phyloP scores from a whole-genome alignment of 2,888 invertebrate species.

The Papilio elwesi region DNA sequence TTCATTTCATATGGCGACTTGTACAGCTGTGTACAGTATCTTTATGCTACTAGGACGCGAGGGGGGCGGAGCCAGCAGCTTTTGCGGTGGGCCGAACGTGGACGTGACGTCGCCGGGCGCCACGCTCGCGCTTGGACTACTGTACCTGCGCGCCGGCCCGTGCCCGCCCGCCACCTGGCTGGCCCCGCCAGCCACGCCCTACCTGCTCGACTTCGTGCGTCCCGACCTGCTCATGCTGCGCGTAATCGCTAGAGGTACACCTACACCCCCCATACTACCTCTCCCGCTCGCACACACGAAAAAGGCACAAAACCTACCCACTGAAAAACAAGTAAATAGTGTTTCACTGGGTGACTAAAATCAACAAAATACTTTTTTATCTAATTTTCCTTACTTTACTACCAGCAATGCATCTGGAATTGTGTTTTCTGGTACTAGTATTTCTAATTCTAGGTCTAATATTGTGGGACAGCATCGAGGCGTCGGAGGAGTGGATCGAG shows the following conservation, averaged over 20 bases:
- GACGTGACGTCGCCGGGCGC: constrained; percentile 98
- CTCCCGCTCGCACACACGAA: too few relatives aligned
- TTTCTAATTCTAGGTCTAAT: constrained; percentile 86
- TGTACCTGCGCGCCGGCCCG: constrained; percentile 94
- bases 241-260: constrained; percentile 88
- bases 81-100: constrained; percentile 95
- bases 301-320: too few relatives aligned
- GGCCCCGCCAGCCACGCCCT: constrained; percentile 94
- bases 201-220: constrained; percentile 94
- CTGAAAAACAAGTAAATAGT: too few relatives aligned
- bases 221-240: constrained; percentile 95
- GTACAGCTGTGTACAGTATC: too few relatives aligned
- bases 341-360: too few relatives aligned
- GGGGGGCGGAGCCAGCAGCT: constrained; percentile 95
- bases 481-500: constrained; percentile 93
- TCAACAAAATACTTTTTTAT: too few relatives aligned
- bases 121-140: constrained; percentile 95
- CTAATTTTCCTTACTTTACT: neutral
- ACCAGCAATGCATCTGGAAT: neutral
- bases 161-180: constrained; percentile 96
- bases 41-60: constrained; percentile 87
- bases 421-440: too few relatives aligned
- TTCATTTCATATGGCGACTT: too few relatives aligned
- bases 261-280: neutral
- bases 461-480: constrained; percentile 93